Percentiles rank a stretch among this genome's conserved stretches.
Evolutionary conservation across 2,797 vertebrate genomes (phyloP).

Genomic region (Peromyscus aztecus): DNA sequence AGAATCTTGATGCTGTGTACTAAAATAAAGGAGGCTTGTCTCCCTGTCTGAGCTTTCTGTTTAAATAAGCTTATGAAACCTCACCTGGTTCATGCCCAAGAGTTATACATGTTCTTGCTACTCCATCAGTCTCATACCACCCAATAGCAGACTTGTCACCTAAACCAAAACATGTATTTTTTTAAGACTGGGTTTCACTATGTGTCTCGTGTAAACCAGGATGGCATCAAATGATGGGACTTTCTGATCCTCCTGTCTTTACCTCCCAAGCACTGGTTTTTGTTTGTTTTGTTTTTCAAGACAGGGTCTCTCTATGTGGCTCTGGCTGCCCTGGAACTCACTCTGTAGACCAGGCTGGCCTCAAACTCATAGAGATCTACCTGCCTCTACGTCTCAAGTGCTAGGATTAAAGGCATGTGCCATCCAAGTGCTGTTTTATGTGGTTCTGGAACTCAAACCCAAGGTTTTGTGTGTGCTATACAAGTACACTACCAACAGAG

Average conservation of each 20-base stretch:
- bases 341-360: background rate
- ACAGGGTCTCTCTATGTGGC: background rate
- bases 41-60: background rate
- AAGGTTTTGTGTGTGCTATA: background rate
- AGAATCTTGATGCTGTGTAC: background rate
- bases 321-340: background rate
- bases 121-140: background rate
- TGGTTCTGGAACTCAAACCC: background rate
- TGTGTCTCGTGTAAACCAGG: background rate
- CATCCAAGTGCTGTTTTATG: background rate
- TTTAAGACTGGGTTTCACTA: background rate
- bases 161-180: background rate
- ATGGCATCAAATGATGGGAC: background rate
- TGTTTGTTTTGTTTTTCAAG: background rate
- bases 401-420: background rate
- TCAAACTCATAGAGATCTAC: background rate
- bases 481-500: background rate
- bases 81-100: background rate
- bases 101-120: background rate
- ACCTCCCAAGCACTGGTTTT: background rate
- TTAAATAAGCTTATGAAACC: background rate
- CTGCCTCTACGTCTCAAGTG: background rate
- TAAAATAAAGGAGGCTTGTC: background rate
- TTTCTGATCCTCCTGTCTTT: background rate
- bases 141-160: background rate